Base-by-base conservation (phyloP, 2,113 vertebrate genomes). In the Protomyctophum bolini region DNA sequence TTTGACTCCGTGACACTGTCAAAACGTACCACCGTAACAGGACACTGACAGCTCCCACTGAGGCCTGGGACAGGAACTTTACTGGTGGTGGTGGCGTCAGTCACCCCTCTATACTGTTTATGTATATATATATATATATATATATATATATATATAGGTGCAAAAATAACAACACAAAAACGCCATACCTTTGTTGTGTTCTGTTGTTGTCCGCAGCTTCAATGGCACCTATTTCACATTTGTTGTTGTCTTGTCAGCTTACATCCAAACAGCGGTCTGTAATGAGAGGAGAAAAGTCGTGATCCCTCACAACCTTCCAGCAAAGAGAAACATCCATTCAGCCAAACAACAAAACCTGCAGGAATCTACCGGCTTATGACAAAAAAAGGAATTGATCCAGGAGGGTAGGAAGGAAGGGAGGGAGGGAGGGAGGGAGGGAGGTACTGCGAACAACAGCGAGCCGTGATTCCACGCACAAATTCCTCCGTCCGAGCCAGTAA, bases 261-360 rank as follows among this genome's bases (percentile, higher is more conserved):
- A 78, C 62, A 75, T 80, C 71, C 80, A 67, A 57, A 21, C 12
- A 1, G 63, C 79, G 70, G 58, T 86, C 85, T 89, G 85, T 12
- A 85, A 88, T 48, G 72, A 87, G 47, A 85, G 69, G 8, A 85
- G 61, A 81, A 10, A n/a, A 62, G 73, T 56, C 33, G 56, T 86
- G 70, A 86, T 14, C n/a, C 66, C 15, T 50, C 10, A 15, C 10
- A 15, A 50, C 59, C 59, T 57, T 69, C 72, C 58, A 70, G 62
- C 56, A 41, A 41, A 55, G 14, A 61, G n/a, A 59, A 45, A 70
- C 49, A 33, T 68, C 28, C 59, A 57, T 7, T 41, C n/a, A 1
- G 29, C 66, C 33, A 41, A 62, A 64, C 46, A 21, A 7, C 21
- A 21, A 21, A 21, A 66, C 21, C n/a, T n/a, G n/a, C 15, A 21